Base-by-base conservation (phyloP, 2,888 invertebrate genomes). In the Hydraecia micacea region DNA sequence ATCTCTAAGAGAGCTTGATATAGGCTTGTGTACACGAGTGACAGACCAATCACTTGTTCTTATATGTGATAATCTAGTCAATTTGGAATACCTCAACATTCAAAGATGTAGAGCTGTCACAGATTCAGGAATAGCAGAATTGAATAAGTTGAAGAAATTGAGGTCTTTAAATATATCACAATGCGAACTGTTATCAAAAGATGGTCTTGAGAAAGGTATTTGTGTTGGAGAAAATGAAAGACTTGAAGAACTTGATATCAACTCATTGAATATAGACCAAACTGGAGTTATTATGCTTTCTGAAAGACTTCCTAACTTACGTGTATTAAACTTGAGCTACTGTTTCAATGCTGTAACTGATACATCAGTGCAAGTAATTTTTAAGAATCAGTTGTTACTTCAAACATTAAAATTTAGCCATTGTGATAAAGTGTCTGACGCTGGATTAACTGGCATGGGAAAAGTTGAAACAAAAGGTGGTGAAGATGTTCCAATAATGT, bases 261-360 rank as follows among this genome's bases (percentile, higher is more conserved):
- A 97, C 80, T 97, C 97, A 72, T 92, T 98, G 55, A 97, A 97
- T 89, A 94, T 98, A 60, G 97, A 97, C 88, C 97, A 98, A 90
- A 95, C 95, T 84, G 97, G 97, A 49, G 94, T 98, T 9, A 97
- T 97, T 74, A 95, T 96, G 89, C 96, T 98, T 77, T 97, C 98
- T 15, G 96, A 97, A 87, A 96, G 95, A 85, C 94, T 98, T 76
- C 97, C 97, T 1, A 97, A 97, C 79, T 93, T 98, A 66, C 96
- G 94, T 0, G 93, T 96, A 39, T 94, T 98, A 39, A 97, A 98
- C 91, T 91, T 98, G 68, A 97, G 97, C 79, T 97, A 97, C 86
- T 98, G 98, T 91, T 97, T 98, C 86, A 97, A 97, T 94, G 97
- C 97, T n/a, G 97, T 98, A 1, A 98, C 98, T 7, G 98, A 98